Conservation (phyloP, 2,888 invertebrate species). For the Protophormia terraenovae region DNA sequence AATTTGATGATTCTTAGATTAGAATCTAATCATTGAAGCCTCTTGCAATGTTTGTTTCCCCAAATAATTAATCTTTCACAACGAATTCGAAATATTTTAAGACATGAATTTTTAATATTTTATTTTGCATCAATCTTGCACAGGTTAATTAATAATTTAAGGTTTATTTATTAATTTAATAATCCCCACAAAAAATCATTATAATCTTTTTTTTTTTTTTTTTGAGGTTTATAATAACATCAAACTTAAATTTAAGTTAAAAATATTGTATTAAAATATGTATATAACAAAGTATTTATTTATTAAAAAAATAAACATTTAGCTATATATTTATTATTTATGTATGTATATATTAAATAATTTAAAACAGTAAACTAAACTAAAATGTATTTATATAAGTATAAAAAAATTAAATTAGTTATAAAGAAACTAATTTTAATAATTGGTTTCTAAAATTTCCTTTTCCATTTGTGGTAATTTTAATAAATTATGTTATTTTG, state of each 20-base stretch:
- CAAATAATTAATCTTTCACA: no score
- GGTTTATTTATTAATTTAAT: background rate
- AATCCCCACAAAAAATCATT: constrained; percentile 6
- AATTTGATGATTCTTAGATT: no score
- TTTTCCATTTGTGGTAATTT: background rate
- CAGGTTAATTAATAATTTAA: constrained; percentile 11
- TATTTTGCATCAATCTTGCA: constrained; percentile 25
- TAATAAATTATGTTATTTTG: constrained; percentile 10
- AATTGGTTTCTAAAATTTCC: background rate
- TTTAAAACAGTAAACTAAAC: constrained; percentile 9
- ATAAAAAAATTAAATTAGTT: background rate
- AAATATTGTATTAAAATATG: constrained; percentile 5
- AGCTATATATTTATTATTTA: constrained; percentile 9
- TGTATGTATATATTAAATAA: background rate
- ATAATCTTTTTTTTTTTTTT: background rate
- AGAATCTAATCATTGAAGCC: no score
- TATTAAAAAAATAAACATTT: constrained; percentile 6
- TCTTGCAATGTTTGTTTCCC: no score
- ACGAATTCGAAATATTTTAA: background rate
- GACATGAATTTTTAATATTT: background rate
- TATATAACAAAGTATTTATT: constrained; percentile 30
- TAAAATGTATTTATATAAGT: constrained; percentile 4
- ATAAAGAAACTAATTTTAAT: background rate
- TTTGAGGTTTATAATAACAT: constrained; percentile 17
- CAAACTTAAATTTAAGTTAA: constrained; percentile 24